These are phyloP conservation scores for Delphinus delphis DNA, from an alignment of 2,113 vertebrate genomes.

Conservation along the genomic window DNA sequence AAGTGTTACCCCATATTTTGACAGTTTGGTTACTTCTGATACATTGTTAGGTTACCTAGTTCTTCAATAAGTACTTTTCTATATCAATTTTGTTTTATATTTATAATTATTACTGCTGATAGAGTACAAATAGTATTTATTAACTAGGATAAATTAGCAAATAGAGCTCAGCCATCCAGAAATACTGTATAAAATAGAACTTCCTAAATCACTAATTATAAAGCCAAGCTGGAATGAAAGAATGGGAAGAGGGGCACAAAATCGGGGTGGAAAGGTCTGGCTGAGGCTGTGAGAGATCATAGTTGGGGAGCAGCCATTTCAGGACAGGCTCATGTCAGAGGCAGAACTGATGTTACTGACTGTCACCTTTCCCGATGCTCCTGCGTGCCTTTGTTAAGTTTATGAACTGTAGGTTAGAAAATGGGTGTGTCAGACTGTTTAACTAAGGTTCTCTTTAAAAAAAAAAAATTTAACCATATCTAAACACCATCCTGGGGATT, in stretches of 20 bases:
- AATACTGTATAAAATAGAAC: background rate
- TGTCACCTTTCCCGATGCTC: background rate
- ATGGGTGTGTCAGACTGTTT: background rate
- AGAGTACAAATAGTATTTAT: background rate
- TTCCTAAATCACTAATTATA: background rate
- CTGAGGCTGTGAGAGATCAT: background rate
- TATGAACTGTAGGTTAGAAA: background rate
- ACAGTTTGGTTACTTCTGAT: background rate
- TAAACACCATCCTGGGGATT: background rate
- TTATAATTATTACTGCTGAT: background rate
- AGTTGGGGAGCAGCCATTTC: background rate
- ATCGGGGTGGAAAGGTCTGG: background rate
- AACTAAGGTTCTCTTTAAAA: fast-evolving
- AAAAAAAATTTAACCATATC: no score
- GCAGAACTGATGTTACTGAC: background rate
- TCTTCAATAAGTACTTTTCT: background rate
- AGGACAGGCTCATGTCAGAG: background rate
- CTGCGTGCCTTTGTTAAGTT: background rate
- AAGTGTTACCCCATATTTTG: background rate
- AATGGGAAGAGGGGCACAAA: no score
- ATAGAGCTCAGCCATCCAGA: background rate
- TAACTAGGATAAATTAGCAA: background rate
- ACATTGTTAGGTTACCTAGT: background rate
- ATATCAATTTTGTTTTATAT: background rate
- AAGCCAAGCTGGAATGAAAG: background rate